Percentiles rank a stretch among this genome's conserved stretches.
phyloP scores from a whole-genome alignment of 2,113 vertebrate species.

The Tinamus guttatus region DNA sequence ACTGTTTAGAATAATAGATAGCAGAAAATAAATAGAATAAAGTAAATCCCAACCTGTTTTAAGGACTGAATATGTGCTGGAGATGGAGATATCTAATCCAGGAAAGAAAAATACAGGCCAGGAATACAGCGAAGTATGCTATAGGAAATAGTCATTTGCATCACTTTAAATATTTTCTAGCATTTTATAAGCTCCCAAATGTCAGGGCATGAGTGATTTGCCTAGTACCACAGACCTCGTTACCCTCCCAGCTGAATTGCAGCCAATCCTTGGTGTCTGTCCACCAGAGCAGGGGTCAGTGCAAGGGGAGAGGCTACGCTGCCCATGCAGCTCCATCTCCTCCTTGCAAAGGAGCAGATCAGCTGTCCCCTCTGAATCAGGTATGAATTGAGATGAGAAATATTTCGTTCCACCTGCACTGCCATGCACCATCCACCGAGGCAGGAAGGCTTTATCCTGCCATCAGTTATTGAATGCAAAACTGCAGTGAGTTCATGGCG shows the following conservation, averaged over 20 bases:
- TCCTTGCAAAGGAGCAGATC: not conserved
- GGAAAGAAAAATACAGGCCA: conserved; percentile 49
- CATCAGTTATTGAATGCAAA: conserved; percentile 30
- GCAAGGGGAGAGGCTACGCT: not conserved
- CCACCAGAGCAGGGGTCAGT: conserved; percentile 46
- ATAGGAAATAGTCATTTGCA: conserved; percentile 69
- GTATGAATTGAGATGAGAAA: not conserved
- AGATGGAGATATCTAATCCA: conserved; percentile 37
- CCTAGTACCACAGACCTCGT: conserved; percentile 12
- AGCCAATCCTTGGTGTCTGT: conserved; percentile 52
- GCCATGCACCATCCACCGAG: not conserved
- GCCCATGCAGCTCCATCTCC: not conserved
- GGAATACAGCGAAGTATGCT: conserved; percentile 57
- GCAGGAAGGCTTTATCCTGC: not conserved
- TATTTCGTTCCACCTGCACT: not conserved
- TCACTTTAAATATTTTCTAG: conserved; percentile 73
- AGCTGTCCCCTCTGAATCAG: not conserved
- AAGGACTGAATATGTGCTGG: conserved; percentile 46
- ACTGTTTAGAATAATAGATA: conserved; percentile 49
- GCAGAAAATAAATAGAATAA: conserved; percentile 38
- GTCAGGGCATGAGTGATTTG: conserved; percentile 64
- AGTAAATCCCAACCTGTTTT: conserved; percentile 19
- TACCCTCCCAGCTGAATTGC: conserved; percentile 49
- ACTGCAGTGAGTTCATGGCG: not conserved
- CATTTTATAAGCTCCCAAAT: conserved; percentile 63